Conservation (phyloP, 2,113 vertebrate species). For the Proteles cristata region DNA sequence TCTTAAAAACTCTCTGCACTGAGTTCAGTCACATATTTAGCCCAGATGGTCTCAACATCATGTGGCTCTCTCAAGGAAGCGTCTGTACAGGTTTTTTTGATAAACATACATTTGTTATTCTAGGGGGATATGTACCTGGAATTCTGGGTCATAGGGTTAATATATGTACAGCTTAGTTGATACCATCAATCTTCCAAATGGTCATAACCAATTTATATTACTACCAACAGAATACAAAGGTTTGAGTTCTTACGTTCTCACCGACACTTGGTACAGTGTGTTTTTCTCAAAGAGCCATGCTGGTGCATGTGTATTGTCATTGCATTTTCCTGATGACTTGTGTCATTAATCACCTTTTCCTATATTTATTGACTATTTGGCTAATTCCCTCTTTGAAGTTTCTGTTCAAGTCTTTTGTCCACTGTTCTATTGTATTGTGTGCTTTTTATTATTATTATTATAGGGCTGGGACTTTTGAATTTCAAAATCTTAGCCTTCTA, state of each 20-base stretch:
- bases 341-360: background rate
- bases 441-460: background rate
- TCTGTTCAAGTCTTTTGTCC: conserved; percentile 2
- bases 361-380: background rate
- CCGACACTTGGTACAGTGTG: background rate
- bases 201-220: background rate
- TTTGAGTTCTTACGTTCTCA: background rate
- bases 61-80: no score
- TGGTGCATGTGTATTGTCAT: background rate
- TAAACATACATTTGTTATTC: background rate
- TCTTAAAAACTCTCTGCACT: background rate
- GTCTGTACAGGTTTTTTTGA: background rate
- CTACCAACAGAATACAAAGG: background rate
- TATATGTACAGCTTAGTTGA: background rate
- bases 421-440: background rate
- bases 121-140: background rate
- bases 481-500: background rate
- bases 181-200: background rate
- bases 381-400: conserved; percentile 11
- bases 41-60: background rate
- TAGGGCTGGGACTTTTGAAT: background rate
- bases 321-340: background rate
- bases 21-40: background rate
- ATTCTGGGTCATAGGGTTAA: background rate
- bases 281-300: background rate